Evolutionary conservation across 1,140 invertebrate genomes (phyloP).

Genomic region (Pseudomyrmex sp.): DNA sequence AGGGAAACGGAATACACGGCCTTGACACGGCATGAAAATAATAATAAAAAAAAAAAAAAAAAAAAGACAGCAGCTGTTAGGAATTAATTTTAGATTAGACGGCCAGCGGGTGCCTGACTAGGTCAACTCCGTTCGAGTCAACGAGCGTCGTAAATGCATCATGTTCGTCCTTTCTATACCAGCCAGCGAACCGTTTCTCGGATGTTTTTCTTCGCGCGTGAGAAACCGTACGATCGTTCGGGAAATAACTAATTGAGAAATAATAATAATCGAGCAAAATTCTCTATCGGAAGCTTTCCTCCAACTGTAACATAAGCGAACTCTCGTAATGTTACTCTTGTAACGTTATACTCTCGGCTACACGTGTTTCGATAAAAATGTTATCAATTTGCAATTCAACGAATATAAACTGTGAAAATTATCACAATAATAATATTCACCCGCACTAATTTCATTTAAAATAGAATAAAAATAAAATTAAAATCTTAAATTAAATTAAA

Average conservation of each 20-base stretch:
- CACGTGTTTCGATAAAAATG: too few species aligned
- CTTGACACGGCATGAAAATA: slow-evolving; percentile 81
- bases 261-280: neutral
- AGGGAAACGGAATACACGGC: slow-evolving; percentile 70
- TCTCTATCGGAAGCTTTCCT: neutral
- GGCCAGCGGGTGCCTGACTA: slow-evolving; percentile 79
- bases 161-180: slow-evolving; percentile 28
- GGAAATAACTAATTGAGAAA: neutral
- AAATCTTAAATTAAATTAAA: neutral
- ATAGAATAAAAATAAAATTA: too few species aligned
- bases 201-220: neutral
- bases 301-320: neutral
- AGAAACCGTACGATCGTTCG: neutral
- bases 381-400: neutral
- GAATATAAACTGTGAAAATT: neutral
- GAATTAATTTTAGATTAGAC: slow-evolving; percentile 85
- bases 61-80: slow-evolving; percentile 81
- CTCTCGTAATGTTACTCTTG: neutral
- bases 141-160: slow-evolving; percentile 67
- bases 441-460: neutral
- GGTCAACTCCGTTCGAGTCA: slow-evolving; percentile 77
- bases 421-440: neutral
- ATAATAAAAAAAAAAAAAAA: slow-evolving; percentile 45
- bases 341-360: too few species aligned
- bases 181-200: neutral